These are phyloP conservation scores for Noctuana brunneofusca DNA, from an alignment of 2,888 invertebrate genomes.

Conservation along the genomic window DNA sequence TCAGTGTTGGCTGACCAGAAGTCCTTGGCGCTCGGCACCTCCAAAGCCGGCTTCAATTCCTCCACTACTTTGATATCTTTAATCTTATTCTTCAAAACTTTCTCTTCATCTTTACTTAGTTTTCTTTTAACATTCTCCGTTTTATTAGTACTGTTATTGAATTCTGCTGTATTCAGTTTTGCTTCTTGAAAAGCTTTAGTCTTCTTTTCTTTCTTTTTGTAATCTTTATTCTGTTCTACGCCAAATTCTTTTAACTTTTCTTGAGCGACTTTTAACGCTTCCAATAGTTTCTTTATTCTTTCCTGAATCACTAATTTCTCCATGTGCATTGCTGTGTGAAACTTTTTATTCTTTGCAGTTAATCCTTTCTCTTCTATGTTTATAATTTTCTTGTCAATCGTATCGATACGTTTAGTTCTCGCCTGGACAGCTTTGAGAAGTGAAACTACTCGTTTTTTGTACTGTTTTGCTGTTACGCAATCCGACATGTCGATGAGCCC, in stretches of 20 bases:
- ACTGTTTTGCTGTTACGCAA: constrained; percentile 57
- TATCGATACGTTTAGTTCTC: constrained; percentile 49
- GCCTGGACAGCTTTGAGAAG: constrained; percentile 58
- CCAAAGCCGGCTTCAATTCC: constrained; percentile 57
- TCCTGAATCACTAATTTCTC: constrained; percentile 59
- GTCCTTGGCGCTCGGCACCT: constrained; percentile 68
- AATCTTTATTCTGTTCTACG: constrained; percentile 40
- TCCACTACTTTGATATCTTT: constrained; percentile 50
- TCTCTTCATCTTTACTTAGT: constrained; percentile 39
- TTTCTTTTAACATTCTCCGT: constrained; percentile 37
- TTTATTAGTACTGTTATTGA: constrained; percentile 31
- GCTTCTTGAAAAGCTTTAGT: constrained; percentile 31
- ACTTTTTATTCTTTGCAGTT: constrained; percentile 58
- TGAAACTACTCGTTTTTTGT: constrained; percentile 55
- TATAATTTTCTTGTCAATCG: constrained; percentile 56
- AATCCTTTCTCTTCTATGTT: constrained; percentile 65
- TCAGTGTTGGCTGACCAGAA: constrained; percentile 59
- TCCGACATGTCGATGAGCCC: constrained; percentile 60
- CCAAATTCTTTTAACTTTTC: constrained; percentile 50
- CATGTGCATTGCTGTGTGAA: constrained; percentile 65
- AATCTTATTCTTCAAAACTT: constrained; percentile 40
- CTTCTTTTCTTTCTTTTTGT: constrained; percentile 42
- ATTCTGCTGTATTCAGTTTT: constrained; percentile 30
- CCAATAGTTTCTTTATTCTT: constrained; percentile 52
- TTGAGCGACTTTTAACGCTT: constrained; percentile 51